Evolutionary conservation across 2,113 vertebrate species (phyloP), one percentile per base, ranked within the genome.

Genomic region (Syrrhaptes paradoxus): DNA sequence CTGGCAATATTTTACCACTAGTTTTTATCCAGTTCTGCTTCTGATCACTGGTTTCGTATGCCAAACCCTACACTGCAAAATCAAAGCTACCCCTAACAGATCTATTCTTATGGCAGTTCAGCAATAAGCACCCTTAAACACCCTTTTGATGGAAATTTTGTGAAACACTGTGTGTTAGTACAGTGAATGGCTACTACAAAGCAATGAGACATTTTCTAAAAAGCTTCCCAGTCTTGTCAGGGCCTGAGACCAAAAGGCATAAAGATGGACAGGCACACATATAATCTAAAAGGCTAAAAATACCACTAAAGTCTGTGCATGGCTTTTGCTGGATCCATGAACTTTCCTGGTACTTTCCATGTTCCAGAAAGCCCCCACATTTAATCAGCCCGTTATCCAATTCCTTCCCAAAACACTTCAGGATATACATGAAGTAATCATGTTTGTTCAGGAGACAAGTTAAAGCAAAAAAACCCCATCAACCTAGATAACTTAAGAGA

Each of bases 351-450:
- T 89, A 75, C 41, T 95, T 90, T 54, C 72, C 28, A 0, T 57
- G 49, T 80, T 71, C 72, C 72, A 80, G 57, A 85, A 93, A 96
- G 18, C 54, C 82, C 75, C 61, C 36, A 68, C 31, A 13, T 81
- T 87, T 95, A 51, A 71, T 71, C 36, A 96, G 79, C 29, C 59
- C 63, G 13, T 90, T 88, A 78, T 80, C 82, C 65, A 65, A 86
- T 59, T 90, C 41, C 57, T 96, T 97, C 61, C 85, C 61, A 26
- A 93, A 96, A 71, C 93, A 90, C 41, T 74, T 91, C 87, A 93
- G 71, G 58, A 74, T 46, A 43, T 38, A 84, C 32, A 5, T 16
- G 36, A 78, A 74, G 15, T 81, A 74, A 49, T 78, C 15, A 4
- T 24, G 24, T 93, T 87, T 85, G 58, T 80, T 89, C 62, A 73